Evolutionary conservation across 2,113 vertebrate genomes (phyloP).

Genomic region (Ophthalmolycus amberensis): DNA sequence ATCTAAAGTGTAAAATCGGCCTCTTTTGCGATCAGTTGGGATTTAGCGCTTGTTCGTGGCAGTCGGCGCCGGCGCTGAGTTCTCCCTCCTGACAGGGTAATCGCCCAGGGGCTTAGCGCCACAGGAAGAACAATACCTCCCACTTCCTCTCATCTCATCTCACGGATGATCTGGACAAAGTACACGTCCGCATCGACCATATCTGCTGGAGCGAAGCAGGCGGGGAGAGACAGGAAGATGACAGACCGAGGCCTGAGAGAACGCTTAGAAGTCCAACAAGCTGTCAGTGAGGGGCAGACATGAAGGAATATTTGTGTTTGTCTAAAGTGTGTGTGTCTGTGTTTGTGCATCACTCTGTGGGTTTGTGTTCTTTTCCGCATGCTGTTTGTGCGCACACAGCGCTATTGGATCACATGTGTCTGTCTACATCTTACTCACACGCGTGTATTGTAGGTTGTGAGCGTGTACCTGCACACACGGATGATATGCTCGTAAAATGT

Average conservation of each 20-base stretch:
- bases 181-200: constrained; percentile 77
- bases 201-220: constrained; percentile 72
- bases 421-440: neutral
- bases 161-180: constrained; percentile 82
- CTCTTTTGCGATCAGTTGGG: constrained; percentile 85
- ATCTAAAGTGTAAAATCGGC: constrained; percentile 85
- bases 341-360: constrained; percentile 20
- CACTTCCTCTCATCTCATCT: constrained; percentile 84
- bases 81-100: constrained; percentile 86
- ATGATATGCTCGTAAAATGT: constrained; percentile 52
- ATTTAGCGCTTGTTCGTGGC: constrained; percentile 86
- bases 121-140: constrained; percentile 83
- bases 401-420: neutral
- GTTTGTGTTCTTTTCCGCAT: constrained; percentile 1
- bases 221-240: constrained; percentile 70
- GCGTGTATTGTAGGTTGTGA: constrained; percentile 14
- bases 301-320: constrained; percentile 74
- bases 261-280: constrained; percentile 64
- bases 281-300: constrained; percentile 69
- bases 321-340: constrained; percentile 42
- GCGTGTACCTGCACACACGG: constrained; percentile 45
- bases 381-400: neutral
- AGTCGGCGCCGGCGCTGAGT: constrained; percentile 80
- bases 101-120: constrained; percentile 83
- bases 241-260: constrained; percentile 72